phyloP scores from a whole-genome alignment of 1,140 invertebrate genomes.

The Hyles euphorbiae region DNA sequence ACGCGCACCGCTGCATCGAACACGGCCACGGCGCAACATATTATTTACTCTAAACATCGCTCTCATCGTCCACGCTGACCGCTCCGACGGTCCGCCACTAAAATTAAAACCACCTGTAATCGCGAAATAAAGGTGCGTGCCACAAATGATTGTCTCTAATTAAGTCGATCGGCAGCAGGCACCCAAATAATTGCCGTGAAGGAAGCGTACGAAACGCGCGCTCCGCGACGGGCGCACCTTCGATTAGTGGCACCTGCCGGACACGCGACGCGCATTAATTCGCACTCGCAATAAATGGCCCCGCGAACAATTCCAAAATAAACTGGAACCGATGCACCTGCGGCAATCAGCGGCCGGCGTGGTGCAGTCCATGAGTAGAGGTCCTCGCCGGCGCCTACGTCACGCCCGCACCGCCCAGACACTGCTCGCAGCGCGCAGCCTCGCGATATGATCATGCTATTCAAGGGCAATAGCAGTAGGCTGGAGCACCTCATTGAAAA shows the following conservation, averaged over 20 bases:
- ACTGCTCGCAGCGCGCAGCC: not conserved
- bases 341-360: slow-evolving; percentile 34
- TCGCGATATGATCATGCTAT: slow-evolving; percentile 80
- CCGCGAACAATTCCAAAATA: slow-evolving; percentile 63
- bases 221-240: slow-evolving; percentile 44
- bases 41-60: slow-evolving; percentile 8
- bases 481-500: slow-evolving; percentile 89
- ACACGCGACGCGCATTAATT: slow-evolving; percentile 66
- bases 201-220: slow-evolving; percentile 49
- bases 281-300: slow-evolving; percentile 54
- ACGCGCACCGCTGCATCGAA: slow-evolving; percentile 38
- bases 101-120: slow-evolving; percentile 34
- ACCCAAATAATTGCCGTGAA: slow-evolving; percentile 70
- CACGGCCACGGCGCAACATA: slow-evolving; percentile 8
- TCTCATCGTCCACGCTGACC: not conserved
- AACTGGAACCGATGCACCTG: slow-evolving; percentile 70
- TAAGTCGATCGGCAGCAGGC: slow-evolving; percentile 44
- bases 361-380: slow-evolving; percentile 22
- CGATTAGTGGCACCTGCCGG: slow-evolving; percentile 68
- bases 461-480: slow-evolving; percentile 87
- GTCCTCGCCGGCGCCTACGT: not conserved
- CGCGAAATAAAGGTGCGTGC: slow-evolving; percentile 48
- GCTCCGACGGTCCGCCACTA: slow-evolving; percentile 5
- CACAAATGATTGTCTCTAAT: slow-evolving; percentile 37
- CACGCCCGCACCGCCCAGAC: not conserved